Conservation (phyloP, 2,888 invertebrate species). For the Tipula lateralis region DNA sequence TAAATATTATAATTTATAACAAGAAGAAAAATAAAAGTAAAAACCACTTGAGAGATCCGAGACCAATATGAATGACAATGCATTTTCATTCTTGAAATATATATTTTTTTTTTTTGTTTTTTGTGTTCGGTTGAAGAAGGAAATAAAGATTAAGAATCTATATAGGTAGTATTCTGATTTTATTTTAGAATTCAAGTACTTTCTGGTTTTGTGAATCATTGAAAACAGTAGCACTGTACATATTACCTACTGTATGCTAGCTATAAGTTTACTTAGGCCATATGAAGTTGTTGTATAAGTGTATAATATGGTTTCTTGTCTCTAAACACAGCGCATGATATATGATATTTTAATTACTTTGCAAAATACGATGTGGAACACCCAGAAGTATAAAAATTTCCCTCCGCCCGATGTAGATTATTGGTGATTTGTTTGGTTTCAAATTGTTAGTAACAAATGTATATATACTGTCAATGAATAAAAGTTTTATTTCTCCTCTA, state of each 20-base stretch:
- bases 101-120: neutral
- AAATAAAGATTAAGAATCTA: neutral
- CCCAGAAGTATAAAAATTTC: neutral
- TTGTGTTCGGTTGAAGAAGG: neutral
- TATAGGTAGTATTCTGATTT: neutral
- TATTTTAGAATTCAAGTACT: neutral
- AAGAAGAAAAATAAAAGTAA: conserved; percentile 19
- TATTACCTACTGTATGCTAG: conserved; percentile 5
- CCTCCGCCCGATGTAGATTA: neutral
- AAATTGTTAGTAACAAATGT: too few species aligned
- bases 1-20: conserved; percentile 1
- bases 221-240: conserved; percentile 14
- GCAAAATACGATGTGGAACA: neutral
- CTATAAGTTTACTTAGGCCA: neutral
- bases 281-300: neutral
- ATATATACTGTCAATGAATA: too few species aligned
- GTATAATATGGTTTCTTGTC: neutral
- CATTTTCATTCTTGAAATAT: neutral
- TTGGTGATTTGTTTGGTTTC: neutral
- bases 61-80: neutral
- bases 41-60: neutral
- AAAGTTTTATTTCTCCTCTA: too few species aligned
- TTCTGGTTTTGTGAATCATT: neutral
- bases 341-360: neutral
- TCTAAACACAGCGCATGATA: neutral